Evolutionary conservation across 2,113 vertebrate species (phyloP).

Genomic region (Cromileptes altivelis): DNA sequence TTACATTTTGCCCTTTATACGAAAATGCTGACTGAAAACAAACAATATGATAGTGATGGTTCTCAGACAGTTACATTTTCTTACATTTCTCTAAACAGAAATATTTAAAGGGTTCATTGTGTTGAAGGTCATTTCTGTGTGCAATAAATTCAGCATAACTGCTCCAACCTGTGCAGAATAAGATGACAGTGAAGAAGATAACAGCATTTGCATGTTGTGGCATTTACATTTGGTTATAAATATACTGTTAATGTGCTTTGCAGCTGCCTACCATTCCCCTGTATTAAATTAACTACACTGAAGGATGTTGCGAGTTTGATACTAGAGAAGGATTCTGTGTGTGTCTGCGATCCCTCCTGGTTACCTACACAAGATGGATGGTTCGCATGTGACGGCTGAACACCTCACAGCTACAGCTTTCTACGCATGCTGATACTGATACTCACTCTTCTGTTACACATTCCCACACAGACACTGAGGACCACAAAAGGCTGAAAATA

Average conservation of each 20-base stretch:
- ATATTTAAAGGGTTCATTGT: constrained; percentile 26
- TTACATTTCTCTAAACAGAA: constrained; percentile 21
- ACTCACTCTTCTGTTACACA: constrained; percentile 20
- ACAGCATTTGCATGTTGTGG: constrained; percentile 69
- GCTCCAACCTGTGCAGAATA: constrained; percentile 22
- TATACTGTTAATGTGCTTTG: constrained; percentile 59
- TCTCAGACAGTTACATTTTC: background rate
- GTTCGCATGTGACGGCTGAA: constrained; percentile 18
- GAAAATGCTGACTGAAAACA: background rate
- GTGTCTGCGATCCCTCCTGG: constrained; percentile 16
- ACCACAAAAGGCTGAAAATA: constrained; percentile 6
- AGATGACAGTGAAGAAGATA: constrained; percentile 8
- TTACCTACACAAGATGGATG: constrained; percentile 52
- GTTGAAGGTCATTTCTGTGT: constrained; percentile 7
- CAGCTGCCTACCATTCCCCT: constrained; percentile 33
- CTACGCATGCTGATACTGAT: constrained; percentile 23
- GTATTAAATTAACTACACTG: constrained; percentile 52
- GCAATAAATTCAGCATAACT: constrained; percentile 49
- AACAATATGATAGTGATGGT: background rate
- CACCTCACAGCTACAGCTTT: constrained; percentile 20
- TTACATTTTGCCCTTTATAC: background rate
- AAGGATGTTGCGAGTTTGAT: constrained; percentile 36
- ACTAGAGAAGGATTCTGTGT: constrained; percentile 33
- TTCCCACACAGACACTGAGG: constrained; percentile 25
- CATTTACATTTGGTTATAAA: constrained; percentile 66